Base-by-base conservation (phyloP, 2,797 vertebrate species). In the Limnodromus scolopaceus region DNA sequence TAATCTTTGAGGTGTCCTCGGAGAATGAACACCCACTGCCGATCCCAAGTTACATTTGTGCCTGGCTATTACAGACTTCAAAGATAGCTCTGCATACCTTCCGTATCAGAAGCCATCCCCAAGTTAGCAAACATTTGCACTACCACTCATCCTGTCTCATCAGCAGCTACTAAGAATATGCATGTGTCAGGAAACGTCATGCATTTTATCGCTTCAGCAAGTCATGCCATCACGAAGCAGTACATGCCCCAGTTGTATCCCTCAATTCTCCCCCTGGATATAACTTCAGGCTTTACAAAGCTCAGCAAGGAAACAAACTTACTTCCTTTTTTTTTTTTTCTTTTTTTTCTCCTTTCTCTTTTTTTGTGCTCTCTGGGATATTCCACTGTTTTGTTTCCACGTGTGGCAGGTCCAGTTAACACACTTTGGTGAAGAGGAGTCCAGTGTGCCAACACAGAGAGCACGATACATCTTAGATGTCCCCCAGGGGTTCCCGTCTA, bases 141-240 rank as follows among this genome's bases (percentile, higher is more conserved):
- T 87, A 83, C 57, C 88, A 61, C 86, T 97, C 90, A 75, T 80
- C 49, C 75, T 71, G 74, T 84, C 94, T 94, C 93, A 85, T 68
- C 92, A 95, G 49, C 92, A 96, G 93, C 81, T 94, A 66, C 96
- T 93, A 96, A 96, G 92, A 91, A 95, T 97, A 96, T 64, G 61
- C 38, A 57, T 58, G 88, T 97, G 88, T 85, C 75, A 78, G 81
- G 68, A 89, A 92, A 80, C 30, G 0, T 91, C 75, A 69, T 2
- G 20, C 57, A 78, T 89, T 94, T 95, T 84, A 81, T 93, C 84
- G 0, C 57, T 92, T 96, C 88, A 92, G 68, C 75, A 81, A 85
- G 60, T 61, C 61, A 22, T 43, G 53, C 84, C 81, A 83, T 51
- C 88, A 91, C 4, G 27, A 78, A 89, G 38, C 34, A 68, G 32